phyloP scores from a whole-genome alignment of 2,113 vertebrate species.

The Noctilio leporinus region DNA sequence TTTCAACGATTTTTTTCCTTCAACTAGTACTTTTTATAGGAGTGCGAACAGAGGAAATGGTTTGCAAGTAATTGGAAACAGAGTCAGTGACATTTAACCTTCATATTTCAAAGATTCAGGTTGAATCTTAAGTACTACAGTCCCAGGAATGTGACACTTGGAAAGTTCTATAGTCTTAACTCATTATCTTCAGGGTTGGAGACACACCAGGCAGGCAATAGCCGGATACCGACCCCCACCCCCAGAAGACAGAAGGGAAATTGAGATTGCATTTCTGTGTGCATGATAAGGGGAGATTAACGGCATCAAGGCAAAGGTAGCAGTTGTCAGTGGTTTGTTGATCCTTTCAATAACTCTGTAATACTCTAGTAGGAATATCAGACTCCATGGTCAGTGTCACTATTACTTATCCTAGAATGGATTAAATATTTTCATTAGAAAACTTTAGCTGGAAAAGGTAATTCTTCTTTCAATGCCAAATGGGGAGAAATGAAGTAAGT shows the following conservation, averaged over 20 bases:
- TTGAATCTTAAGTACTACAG: background rate
- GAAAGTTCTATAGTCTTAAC: background rate
- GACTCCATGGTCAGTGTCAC: background rate
- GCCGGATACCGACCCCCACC: background rate
- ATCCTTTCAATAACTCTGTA: background rate
- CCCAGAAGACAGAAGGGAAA: background rate
- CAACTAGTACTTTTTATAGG: background rate
- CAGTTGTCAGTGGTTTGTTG: background rate
- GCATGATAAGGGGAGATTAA: background rate
- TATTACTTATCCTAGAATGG: background rate
- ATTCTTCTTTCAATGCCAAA: background rate
- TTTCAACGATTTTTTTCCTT: background rate
- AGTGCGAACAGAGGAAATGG: background rate
- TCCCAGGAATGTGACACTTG: background rate
- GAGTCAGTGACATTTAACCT: background rate
- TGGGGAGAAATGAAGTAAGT: background rate
- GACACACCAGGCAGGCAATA: background rate
- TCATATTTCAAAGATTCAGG: background rate
- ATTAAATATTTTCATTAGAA: conserved; percentile 24
- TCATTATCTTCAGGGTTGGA: background rate
- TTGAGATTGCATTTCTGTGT: background rate
- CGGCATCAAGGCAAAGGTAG: background rate
- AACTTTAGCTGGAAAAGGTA: background rate
- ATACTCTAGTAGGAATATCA: background rate
- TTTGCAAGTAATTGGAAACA: background rate